Evolutionary conservation across 2,113 vertebrate genomes (phyloP).

Genomic region (Actenoides lindsayi): DNA sequence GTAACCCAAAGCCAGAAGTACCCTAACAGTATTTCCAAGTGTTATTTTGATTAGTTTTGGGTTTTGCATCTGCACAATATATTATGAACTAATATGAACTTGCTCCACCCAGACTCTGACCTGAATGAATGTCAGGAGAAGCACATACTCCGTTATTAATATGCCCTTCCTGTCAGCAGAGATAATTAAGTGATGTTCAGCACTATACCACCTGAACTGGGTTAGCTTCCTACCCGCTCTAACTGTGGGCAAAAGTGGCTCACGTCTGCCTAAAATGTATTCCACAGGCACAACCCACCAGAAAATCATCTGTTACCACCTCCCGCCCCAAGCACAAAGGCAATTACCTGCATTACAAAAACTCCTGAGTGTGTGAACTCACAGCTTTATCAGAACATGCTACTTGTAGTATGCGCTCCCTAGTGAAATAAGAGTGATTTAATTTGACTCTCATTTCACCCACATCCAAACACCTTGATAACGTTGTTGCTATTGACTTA

Average conservation of each 20-base stretch:
- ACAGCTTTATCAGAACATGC: not conserved
- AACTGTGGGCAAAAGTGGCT: not conserved
- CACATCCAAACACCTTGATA: not conserved
- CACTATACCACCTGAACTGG: not conserved
- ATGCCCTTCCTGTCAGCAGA: not conserved
- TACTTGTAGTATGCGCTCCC: not conserved
- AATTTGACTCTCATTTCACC: not conserved
- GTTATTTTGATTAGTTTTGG: not conserved
- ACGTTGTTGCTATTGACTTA: not conserved
- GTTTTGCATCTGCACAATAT: not conserved
- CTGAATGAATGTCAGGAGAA: not conserved
- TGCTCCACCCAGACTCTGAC: fast-evolving
- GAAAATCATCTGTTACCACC: not conserved
- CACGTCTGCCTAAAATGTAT: not conserved
- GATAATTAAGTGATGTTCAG: not conserved
- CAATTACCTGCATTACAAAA: not conserved
- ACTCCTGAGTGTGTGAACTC: not conserved
- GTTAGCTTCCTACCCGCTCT: not conserved
- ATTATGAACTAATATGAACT: not conserved
- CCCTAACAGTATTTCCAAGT: not conserved
- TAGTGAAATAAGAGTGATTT: not conserved
- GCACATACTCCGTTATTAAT: not conserved
- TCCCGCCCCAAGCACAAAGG: not conserved
- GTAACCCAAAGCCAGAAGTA: not conserved
- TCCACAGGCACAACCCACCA: not conserved